These are phyloP conservation scores for Anorthoa munda DNA, from an alignment of 2,888 invertebrate species.

Conservation along the genomic window DNA sequence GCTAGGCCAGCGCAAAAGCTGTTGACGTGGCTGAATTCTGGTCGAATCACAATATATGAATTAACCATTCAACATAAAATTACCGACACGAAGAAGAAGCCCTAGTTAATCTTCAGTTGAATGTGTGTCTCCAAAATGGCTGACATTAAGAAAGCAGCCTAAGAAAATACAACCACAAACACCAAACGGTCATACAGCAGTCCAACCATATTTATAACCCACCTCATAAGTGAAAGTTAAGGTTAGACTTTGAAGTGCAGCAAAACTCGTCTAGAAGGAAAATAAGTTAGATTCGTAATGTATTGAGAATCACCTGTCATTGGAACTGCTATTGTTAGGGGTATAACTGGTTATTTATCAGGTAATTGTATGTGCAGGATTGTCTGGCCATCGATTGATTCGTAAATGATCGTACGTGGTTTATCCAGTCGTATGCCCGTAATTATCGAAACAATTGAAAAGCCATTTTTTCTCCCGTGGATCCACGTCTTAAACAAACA, in stretches of 20 bases:
- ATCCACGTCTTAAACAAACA: no score
- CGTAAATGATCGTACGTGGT: conserved; percentile 31
- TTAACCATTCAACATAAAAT: no score
- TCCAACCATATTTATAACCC: conserved; percentile 12
- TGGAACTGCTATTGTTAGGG: conserved; percentile 39
- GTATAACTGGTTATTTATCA: conserved; percentile 35
- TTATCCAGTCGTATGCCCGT: no score
- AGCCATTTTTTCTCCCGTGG: no score
- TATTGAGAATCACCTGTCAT: conserved; percentile 48
- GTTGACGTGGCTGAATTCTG: no score
- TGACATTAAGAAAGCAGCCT: neutral
- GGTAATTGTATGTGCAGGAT: conserved; percentile 26
- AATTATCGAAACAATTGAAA: no score
- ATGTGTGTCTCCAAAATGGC: no score
- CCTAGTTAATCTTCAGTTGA: no score
- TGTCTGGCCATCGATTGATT: neutral
- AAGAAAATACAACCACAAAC: neutral
- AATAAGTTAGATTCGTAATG: conserved; percentile 42
- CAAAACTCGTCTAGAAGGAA: conserved; percentile 22
- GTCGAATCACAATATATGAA: no score
- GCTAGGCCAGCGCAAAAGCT: no score
- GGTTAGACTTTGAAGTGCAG: conserved; percentile 28
- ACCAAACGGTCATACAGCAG: neutral
- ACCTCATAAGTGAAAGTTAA: conserved; percentile 27
- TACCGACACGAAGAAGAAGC: no score